Percentiles rank a stretch among this genome's conserved stretches.
Evolutionary conservation across 37 sponge, comb jelly and placozoan genomes (phyloP).

Genomic region (Mnemiopsis leidyi): DNA sequence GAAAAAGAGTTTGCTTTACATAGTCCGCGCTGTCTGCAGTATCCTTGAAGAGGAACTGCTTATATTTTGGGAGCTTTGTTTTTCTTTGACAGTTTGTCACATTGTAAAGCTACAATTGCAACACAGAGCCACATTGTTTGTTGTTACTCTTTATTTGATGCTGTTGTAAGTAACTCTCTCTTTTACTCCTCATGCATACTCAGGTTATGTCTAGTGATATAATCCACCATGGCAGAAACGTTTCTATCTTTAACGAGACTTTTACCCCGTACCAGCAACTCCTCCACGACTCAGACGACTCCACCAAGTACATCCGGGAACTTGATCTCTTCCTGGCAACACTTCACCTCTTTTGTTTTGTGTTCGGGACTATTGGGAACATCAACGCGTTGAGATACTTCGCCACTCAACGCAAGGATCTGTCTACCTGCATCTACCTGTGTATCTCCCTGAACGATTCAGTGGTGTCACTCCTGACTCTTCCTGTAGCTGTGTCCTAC

Average conservation of each 20-base stretch:
- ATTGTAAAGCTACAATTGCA: neutral
- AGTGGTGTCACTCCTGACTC: neutral
- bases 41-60: neutral
- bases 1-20: too few species aligned
- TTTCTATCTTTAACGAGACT: neutral
- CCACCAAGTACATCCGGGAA: neutral
- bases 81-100: neutral
- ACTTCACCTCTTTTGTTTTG: neutral
- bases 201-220: neutral
- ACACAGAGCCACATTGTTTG: neutral
- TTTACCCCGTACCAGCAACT: neutral
- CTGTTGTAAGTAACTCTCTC: neutral
- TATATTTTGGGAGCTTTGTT: neutral
- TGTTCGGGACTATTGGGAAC: conserved; percentile 17
- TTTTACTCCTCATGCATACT: neutral
- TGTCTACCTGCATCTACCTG: neutral
- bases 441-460: neutral
- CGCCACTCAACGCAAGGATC: neutral
- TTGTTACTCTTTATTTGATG: neutral
- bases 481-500: neutral
- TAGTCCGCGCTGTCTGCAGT: neutral
- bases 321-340: neutral
- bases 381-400: neutral
- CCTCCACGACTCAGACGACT: too few species aligned
- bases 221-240: too few species aligned